Percentiles rank a stretch among this genome's conserved stretches.
phyloP scores from a whole-genome alignment of 2,797 vertebrate species.

The Botia almorhae region DNA sequence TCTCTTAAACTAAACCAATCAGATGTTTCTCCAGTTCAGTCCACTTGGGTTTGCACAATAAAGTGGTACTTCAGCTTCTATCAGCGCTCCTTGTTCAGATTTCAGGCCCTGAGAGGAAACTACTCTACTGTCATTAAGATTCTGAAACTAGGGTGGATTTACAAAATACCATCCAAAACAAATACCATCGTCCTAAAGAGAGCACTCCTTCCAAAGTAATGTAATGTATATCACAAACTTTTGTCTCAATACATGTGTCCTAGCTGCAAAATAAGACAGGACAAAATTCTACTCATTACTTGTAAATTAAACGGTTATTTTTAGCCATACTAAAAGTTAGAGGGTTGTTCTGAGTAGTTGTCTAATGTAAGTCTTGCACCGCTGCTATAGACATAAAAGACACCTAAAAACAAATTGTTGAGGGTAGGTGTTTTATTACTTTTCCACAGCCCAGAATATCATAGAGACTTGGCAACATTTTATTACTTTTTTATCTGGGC shows the following conservation, averaged over 20 bases:
- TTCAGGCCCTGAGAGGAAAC: constrained; percentile 60
- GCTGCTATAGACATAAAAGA: too few relatives aligned
- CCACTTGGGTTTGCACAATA: constrained; percentile 55
- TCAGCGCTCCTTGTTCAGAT: constrained; percentile 57
- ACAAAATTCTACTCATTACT: not conserved
- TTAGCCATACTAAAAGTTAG: too few relatives aligned
- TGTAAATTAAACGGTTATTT: too few relatives aligned
- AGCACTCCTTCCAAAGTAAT: not conserved
- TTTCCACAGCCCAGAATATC: too few relatives aligned
- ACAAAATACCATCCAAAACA: constrained; percentile 10
- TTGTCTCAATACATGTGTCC: not conserved
- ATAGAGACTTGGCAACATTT: too few relatives aligned
- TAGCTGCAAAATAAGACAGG: not conserved
- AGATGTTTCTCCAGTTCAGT: constrained; percentile 58
- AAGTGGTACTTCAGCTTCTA: constrained; percentile 58
- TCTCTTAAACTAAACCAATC: constrained; percentile 67
- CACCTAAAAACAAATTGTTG: too few relatives aligned
- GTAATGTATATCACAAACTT: not conserved
- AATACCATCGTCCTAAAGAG: not conserved
- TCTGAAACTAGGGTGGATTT: constrained; percentile 8
- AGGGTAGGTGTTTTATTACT: too few relatives aligned
- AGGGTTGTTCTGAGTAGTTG: too few relatives aligned
- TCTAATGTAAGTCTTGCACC: too few relatives aligned
- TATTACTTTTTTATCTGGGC: too few relatives aligned
- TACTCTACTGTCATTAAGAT: constrained; percentile 54